These are phyloP conservation scores for Danio albolineatus DNA, from an alignment of 2,797 vertebrate species.

Conservation along the genomic window DNA sequence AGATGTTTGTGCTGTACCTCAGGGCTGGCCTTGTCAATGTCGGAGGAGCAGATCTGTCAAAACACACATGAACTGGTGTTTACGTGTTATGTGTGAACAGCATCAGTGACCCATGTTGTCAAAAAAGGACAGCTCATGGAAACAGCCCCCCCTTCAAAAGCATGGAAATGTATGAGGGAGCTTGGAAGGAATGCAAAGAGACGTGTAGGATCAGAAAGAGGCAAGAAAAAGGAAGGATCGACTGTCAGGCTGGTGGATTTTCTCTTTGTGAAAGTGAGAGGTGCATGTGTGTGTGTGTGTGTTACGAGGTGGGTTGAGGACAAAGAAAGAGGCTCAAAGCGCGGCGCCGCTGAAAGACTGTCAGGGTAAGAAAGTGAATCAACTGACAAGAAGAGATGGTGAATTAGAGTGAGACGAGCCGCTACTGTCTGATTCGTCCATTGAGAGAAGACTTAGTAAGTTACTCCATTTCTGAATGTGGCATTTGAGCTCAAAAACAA, in stretches of 20 bases:
- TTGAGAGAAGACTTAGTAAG: constrained; percentile 14
- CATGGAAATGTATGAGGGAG: constrained; percentile 19
- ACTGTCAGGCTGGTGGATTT: constrained; percentile 29
- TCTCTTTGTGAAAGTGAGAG: constrained; percentile 26
- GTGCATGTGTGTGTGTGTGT: constrained; percentile 1
- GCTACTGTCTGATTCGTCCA: constrained; percentile 28
- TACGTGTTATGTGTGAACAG: constrained; percentile 25
- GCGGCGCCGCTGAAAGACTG: constrained; percentile 18
- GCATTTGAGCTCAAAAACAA: not conserved
- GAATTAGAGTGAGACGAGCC: constrained; percentile 18
- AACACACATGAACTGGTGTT: constrained; percentile 43
- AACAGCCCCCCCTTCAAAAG: constrained; percentile 17
- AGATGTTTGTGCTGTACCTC: constrained; percentile 38
- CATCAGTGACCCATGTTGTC: constrained; percentile 39
- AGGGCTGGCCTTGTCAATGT: constrained; percentile 42
- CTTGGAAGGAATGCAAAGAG: constrained; percentile 27
- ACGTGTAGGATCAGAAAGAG: constrained; percentile 7
- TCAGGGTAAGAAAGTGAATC: constrained; percentile 22
- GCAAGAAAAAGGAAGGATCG: constrained; percentile 7
- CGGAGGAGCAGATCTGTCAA: constrained; percentile 48
- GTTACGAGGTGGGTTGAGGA: constrained; percentile 39
- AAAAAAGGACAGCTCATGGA: constrained; percentile 41
- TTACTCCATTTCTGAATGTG: not conserved
- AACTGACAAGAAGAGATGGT: constrained; percentile 32
- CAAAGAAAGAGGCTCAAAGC: constrained; percentile 45